Percentiles rank a stretch among this genome's conserved stretches.
phyloP scores from a whole-genome alignment of 2,888 invertebrate species.

The Acronicta leporina region DNA sequence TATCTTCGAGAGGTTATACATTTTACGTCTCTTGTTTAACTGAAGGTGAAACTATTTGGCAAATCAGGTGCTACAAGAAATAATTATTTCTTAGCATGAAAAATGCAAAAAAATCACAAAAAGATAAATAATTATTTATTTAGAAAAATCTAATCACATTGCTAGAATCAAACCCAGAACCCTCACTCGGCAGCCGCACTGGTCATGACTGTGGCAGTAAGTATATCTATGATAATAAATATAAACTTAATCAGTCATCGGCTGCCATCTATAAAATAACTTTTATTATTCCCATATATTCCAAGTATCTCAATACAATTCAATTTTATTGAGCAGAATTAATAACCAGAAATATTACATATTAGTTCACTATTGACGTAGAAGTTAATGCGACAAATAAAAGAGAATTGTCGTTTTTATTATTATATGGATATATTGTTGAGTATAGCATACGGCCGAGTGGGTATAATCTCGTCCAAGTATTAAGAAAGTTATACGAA shows the following conservation, averaged over 20 bases:
- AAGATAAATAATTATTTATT: too few relatives aligned
- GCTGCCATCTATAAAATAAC: conserved; percentile 36
- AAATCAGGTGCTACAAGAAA: too few relatives aligned
- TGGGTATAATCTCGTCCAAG: conserved; percentile 80
- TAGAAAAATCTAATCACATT: too few relatives aligned
- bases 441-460: conserved; percentile 76
- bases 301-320: conserved; percentile 61
- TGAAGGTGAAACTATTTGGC: too few relatives aligned
- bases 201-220: too few relatives aligned
- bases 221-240: too few relatives aligned
- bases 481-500: conserved; percentile 87
- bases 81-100: too few relatives aligned
- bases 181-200: too few relatives aligned
- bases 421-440: conserved; percentile 79
- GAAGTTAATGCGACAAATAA: conserved; percentile 83
- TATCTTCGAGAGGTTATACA: too few relatives aligned
- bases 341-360: conserved; percentile 80
- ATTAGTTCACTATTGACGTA: conserved; percentile 69
- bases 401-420: conserved; percentile 83
- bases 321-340: conserved; percentile 85
- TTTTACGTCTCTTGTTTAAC: too few relatives aligned
- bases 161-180: too few relatives aligned
- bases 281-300: conserved; percentile 49
- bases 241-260: conserved; percentile 37
- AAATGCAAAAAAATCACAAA: too few relatives aligned